Conservation (phyloP, 1,140 invertebrate genomes). For the Aphaenogaster ashmeadi region DNA sequence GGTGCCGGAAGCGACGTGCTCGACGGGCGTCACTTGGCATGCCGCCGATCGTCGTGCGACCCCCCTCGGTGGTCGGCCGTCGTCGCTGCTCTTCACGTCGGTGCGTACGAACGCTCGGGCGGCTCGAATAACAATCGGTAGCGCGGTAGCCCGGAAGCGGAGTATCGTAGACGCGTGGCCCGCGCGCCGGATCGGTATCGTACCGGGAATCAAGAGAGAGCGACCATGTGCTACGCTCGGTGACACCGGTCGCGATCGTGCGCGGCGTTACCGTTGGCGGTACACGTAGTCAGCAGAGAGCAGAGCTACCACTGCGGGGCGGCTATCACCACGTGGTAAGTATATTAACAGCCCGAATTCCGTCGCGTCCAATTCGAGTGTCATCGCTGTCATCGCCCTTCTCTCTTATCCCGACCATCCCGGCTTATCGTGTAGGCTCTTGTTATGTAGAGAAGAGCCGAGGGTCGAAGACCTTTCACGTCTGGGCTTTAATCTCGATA, state of each 20-base stretch:
- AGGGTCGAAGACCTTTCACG: neutral
- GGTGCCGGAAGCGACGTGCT: conserved; percentile 26
- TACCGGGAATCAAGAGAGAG: conserved; percentile 62
- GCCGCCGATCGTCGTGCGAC: conserved; percentile 47
- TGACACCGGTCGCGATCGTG: conserved; percentile 74
- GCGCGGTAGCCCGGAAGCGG: conserved; percentile 30
- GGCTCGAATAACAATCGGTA: conserved; percentile 28
- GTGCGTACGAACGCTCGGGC: conserved; percentile 21
- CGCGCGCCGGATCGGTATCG: conserved; percentile 23
- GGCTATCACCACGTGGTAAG: conserved; percentile 70
- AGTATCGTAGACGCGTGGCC: neutral
- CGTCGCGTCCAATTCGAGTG: neutral
- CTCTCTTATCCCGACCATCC: neutral
- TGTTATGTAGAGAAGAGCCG: neutral
- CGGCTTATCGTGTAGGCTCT: conserved; percentile 1
- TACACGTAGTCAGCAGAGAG: conserved; percentile 57
- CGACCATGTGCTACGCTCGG: conserved; percentile 60
- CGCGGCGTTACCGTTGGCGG: conserved; percentile 65
- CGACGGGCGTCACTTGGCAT: conserved; percentile 31
- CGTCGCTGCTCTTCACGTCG: conserved; percentile 7
- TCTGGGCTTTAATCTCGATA: conserved; percentile 9
- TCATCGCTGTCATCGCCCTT: neutral
- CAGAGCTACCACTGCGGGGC: conserved; percentile 65
- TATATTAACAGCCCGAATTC: neutral
- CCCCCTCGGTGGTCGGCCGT: conserved; percentile 24